Evolutionary conservation across 2,888 invertebrate genomes (phyloP), one percentile per base, ranked within the genome.

Genomic region (Barypeithes pellucidus): DNA sequence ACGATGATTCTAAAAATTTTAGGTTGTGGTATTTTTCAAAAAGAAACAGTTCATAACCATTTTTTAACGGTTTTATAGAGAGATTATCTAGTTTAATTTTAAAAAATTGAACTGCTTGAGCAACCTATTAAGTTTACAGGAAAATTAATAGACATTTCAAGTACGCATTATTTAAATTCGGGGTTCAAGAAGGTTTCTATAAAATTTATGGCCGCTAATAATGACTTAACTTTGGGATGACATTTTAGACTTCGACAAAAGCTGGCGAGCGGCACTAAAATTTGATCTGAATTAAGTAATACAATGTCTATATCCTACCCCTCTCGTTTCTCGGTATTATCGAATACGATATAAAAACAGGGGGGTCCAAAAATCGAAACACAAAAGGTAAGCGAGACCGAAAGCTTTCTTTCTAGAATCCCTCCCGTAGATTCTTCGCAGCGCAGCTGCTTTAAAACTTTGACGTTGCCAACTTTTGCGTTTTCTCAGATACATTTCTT

Each of bases 321-420:
- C 65, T 71, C 65, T 71, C 67, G 39, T 29, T 73, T 73, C 76
- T 72, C 39, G 66, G 75, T 73, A 75, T 73, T 75, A 70, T 70
- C 71, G 61, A 73, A 75, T 67, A 59, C 61, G 50, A 43, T 22
- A 67, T 54, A 75, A 75, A 72, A 75, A 73, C 65, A 60, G 65
- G 76, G 76, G 71, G 73, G 73, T 59, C 73, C 70, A 65, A 75
- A 75, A 68, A 67, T 65, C 69, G 65, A 69, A 63, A 67, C 63
- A 75, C 69, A 72, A 75, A 75, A 72, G 75, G 67, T 72, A 72
- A 75, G 65, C 72, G 69, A 72, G 69, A 68, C 67, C 72, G 66
- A 72, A 62, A 70, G 69, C 72, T 72, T 72, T 75, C 75, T 75
- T 72, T 75, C 72, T 72, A 69, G 72, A 75, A 75, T 72, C 75